These are phyloP conservation scores for Dynastes grantii DNA, from an alignment of 2,888 invertebrate genomes.

Conservation along the genomic window DNA sequence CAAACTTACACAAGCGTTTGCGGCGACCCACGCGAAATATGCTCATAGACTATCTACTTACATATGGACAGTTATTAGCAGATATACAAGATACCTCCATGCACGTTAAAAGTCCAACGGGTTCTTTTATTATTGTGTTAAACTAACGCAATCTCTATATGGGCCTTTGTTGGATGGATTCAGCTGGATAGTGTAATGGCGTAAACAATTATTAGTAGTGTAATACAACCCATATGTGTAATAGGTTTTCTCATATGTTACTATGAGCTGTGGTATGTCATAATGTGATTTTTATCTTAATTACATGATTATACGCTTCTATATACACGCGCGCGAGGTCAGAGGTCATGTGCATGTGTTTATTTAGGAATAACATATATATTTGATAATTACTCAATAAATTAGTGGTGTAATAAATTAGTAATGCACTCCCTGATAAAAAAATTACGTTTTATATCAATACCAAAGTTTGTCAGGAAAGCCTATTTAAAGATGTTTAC, in stretches of 20 bases:
- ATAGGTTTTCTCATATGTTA: background rate
- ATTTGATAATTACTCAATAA: background rate
- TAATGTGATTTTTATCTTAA: conserved; percentile 34
- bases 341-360: conserved; percentile 1
- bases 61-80: conserved; percentile 18
- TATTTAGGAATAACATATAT: background rate
- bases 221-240: conserved; percentile 26
- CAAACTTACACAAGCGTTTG: conserved; percentile 28
- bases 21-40: conserved; percentile 31
- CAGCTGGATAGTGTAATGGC: conserved; percentile 4
- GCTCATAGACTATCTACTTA: conserved; percentile 2
- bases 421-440: background rate
- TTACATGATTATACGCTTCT: conserved; percentile 19
- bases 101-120: conserved; percentile 1
- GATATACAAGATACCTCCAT: conserved; percentile 12
- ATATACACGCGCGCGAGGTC: conserved; percentile 16
- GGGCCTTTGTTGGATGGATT: conserved; percentile 22
- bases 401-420: background rate
- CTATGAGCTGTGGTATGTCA: background rate
- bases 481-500: background rate
- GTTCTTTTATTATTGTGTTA: conserved; percentile 31
- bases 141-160: conserved; percentile 34
- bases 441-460: background rate
- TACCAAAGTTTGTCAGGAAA: background rate
- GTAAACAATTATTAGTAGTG: conserved; percentile 29